Evolutionary conservation across 2,113 vertebrate genomes (phyloP).

Genomic region (Mirounga angustirostris): DNA sequence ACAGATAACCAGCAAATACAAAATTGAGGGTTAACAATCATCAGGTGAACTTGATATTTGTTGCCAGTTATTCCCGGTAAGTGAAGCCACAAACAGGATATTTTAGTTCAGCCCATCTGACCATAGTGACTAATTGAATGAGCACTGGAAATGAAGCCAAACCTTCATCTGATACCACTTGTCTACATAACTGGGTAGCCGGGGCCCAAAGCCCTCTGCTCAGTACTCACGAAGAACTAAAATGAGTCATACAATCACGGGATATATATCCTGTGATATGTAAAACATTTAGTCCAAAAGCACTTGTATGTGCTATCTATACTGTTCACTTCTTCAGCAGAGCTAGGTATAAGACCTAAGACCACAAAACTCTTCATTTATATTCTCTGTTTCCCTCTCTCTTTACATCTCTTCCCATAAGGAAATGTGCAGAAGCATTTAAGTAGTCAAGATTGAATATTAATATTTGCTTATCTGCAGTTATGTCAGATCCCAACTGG

Average conservation of each 20-base stretch:
- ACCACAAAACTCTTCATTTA: background rate
- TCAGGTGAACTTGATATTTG: slow-evolving; percentile 3
- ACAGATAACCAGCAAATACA: background rate
- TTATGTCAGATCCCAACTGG: slow-evolving; percentile 21
- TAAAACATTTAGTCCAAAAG: background rate
- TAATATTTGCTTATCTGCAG: slow-evolving; percentile 60
- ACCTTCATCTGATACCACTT: slow-evolving; percentile 33
- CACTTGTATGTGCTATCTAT: background rate
- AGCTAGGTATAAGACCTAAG: slow-evolving; percentile 13
- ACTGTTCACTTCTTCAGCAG: background rate
- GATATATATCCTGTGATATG: background rate
- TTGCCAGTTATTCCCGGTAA: background rate
- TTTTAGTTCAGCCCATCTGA: slow-evolving; percentile 55
- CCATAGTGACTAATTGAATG: slow-evolving; percentile 46
- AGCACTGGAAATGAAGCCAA: slow-evolving; percentile 58
- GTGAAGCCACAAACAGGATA: slow-evolving; percentile 46
- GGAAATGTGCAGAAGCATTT: background rate
- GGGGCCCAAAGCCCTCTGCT: background rate
- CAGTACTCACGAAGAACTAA: slow-evolving; percentile 12
- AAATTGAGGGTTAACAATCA: slow-evolving; percentile 4
- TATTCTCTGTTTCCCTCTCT: background rate
- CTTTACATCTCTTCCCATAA: background rate
- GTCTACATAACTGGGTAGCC: slow-evolving; percentile 13
- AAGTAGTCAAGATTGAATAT: background rate
- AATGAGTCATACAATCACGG: background rate